These are phyloP conservation scores for Balaeniceps rex DNA, from an alignment of 2,113 vertebrate genomes.

Conservation along the genomic window DNA sequence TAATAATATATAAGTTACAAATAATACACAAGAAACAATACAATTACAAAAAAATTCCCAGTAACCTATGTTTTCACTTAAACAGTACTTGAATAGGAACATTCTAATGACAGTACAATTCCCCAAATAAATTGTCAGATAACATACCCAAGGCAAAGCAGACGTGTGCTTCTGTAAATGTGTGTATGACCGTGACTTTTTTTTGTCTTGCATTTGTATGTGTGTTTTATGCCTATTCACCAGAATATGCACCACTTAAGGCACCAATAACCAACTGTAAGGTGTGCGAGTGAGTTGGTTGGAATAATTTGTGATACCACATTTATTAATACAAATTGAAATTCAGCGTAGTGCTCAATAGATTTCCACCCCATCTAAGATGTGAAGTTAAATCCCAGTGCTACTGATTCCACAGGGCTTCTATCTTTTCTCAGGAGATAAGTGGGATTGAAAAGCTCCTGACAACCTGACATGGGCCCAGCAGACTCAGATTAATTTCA, in stretches of 20 bases:
- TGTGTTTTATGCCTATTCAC: background rate
- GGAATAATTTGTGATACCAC: background rate
- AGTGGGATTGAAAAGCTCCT: background rate
- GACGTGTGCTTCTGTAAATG: background rate
- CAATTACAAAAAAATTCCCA: background rate
- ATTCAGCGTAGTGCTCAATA: background rate
- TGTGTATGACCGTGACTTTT: background rate
- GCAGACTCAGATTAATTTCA: constrained; percentile 20
- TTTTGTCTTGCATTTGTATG: background rate
- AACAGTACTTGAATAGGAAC: background rate
- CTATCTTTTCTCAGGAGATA: constrained; percentile 6
- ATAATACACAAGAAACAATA: background rate
- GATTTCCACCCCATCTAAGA: background rate
- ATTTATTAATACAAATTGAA: background rate
- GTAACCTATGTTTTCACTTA: background rate
- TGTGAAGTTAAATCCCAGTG: background rate
- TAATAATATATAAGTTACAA: background rate
- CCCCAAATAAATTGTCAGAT: background rate
- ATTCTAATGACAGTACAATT: background rate
- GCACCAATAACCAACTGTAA: background rate
- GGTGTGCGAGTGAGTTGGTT: background rate
- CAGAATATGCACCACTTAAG: background rate
- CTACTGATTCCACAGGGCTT: background rate
- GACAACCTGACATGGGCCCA: background rate
- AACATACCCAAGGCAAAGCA: background rate